phyloP scores from a whole-genome alignment of 2,888 invertebrate species.

The Hecatera dysodea region DNA sequence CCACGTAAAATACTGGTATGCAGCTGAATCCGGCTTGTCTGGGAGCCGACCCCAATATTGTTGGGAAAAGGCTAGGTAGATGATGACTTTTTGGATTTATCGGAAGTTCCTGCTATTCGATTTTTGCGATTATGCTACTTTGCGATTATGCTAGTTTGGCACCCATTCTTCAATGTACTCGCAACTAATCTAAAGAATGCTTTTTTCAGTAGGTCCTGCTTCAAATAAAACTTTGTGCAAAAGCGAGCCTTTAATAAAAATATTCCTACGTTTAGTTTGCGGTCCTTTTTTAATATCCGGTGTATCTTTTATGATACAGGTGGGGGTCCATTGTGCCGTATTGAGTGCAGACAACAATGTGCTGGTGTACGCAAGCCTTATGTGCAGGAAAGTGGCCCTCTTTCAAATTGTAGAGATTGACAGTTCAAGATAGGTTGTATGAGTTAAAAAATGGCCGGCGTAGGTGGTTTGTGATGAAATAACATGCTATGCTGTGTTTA shows the following conservation, averaged over 20 bases:
- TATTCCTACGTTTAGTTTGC: slow-evolving; percentile 52
- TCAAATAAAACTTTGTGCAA: slow-evolving; percentile 12
- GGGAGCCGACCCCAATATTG: too few relatives aligned
- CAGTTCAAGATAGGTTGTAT: slow-evolving; percentile 35
- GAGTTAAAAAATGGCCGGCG: slow-evolving; percentile 25
- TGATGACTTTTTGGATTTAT: background rate
- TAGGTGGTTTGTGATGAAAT: background rate
- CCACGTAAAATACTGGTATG: too few relatives aligned
- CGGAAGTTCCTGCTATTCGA: too few relatives aligned
- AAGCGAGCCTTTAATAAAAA: slow-evolving; percentile 23
- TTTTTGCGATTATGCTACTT: background rate
- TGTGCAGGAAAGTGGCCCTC: slow-evolving; percentile 43
- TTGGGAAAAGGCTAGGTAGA: too few relatives aligned
- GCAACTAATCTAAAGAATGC: background rate
- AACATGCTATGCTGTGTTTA: background rate
- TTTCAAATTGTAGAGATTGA: slow-evolving; percentile 49
- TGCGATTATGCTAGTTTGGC: too few relatives aligned
- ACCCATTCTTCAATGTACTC: background rate
- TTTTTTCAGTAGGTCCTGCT: slow-evolving; percentile 4
- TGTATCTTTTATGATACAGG: slow-evolving; percentile 62
- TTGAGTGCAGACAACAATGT: slow-evolving; percentile 61
- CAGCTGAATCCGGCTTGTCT: too few relatives aligned
- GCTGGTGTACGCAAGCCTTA: slow-evolving; percentile 43
- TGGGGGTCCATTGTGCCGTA: slow-evolving; percentile 57
- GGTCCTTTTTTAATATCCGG: slow-evolving; percentile 67